Evolutionary conservation across 2,113 vertebrate species (phyloP), one percentile per base, ranked within the genome.

Genomic region (Chroicocephalus ridibundus): DNA sequence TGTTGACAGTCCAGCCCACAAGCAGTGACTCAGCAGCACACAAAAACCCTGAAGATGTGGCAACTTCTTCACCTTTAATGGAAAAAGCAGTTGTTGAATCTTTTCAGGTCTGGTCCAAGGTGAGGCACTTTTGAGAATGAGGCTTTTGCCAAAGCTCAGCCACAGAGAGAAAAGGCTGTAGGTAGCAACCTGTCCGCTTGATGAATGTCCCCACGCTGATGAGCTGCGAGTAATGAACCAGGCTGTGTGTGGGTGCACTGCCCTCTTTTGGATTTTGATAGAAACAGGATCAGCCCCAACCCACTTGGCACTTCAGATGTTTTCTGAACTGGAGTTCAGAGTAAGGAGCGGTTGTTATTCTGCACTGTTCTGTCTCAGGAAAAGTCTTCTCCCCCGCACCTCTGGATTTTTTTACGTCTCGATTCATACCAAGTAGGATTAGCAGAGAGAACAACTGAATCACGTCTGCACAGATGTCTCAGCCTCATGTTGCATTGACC

Each of bases 1-100:
- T 76, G 18, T 60, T 93, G 44, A 29, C 24, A 72, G 6, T 40
- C 47, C 68, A 70, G 60, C 61, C 31, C 64, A 47, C 65, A 18
- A 57, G 38, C 70, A 87, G 65, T 91, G 95, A 92, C 65, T 93
- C 91, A 93, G 91, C 89, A 96, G 62, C 74, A 46, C 49, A n/a
- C 42, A 90, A 62, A 89, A 77, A 5, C 36, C 9, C 31, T 25
- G 55, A 81, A 69, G 72, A n/a, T 65, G 44, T 40, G 3, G 32
- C 69, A 80, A 29, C 22, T 66, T 93, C 38, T 86, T 86, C 61
- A 80, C 40, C 55, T 80, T 76, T 64, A 86, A 74, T n/a, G 58
- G 22, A 22, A 46, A 62, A 84, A 90, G 24, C 3, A 52, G n/a
- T 8, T 38, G 49, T 20, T 57, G 66, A 60, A 51, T 61, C 25